Evolutionary conservation across 2,888 invertebrate species (phyloP).

Genomic region (Aphrophora alni): DNA sequence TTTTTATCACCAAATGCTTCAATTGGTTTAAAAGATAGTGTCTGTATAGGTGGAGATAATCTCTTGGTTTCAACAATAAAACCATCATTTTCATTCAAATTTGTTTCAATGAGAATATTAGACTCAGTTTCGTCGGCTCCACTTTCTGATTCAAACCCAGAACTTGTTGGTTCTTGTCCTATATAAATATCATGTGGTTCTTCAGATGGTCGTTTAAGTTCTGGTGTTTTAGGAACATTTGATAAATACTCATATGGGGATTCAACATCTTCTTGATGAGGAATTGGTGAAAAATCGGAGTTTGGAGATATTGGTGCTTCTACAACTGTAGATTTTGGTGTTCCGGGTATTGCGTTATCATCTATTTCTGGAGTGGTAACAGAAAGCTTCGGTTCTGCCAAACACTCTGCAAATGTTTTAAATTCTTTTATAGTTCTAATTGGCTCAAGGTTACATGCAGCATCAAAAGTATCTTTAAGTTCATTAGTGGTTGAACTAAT

Average conservation of each 20-base stretch:
- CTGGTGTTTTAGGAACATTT: constrained; percentile 12
- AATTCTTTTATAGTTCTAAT: background rate
- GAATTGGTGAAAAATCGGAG: constrained; percentile 2
- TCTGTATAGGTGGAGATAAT: constrained; percentile 21
- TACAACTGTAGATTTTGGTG: constrained; percentile 36
- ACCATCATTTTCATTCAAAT: constrained; percentile 31
- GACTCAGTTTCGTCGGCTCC: constrained; percentile 29
- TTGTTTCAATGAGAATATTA: constrained; percentile 8
- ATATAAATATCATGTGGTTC: background rate
- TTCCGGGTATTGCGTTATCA: constrained; percentile 18
- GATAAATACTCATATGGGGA: constrained; percentile 14
- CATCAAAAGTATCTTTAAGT: background rate
- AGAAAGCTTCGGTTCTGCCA: background rate
- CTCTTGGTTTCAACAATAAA: constrained; percentile 25
- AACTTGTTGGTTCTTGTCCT: constrained; percentile 30
- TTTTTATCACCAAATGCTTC: constrained; percentile 25
- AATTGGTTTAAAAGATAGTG: constrained; percentile 23
- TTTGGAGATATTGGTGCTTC: constrained; percentile 37
- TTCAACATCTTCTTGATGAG: constrained; percentile 17
- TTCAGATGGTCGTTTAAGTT: constrained; percentile 18
- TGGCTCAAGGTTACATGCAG: constrained; percentile 1
- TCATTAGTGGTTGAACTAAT: background rate
- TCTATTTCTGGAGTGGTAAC: constrained; percentile 20
- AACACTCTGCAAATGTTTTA: background rate
- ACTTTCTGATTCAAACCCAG: constrained; percentile 41